Conservation (phyloP, 2,888 invertebrate genomes). For the Allolobophora icterica region DNA sequence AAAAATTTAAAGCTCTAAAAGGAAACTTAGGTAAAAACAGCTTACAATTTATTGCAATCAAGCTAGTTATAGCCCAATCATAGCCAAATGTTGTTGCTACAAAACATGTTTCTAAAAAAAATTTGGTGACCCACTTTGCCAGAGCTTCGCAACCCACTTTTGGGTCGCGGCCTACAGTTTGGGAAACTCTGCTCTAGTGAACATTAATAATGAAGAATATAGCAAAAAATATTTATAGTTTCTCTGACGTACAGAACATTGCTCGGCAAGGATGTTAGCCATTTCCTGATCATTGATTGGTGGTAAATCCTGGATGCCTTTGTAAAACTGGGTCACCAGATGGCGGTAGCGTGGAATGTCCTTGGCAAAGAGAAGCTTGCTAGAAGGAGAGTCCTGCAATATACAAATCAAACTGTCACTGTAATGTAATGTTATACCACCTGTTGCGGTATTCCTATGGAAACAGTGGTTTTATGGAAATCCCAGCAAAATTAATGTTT, state of each 20-base stretch:
- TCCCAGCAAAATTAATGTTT: too few relatives aligned
- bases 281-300: constrained; percentile 95
- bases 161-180: too few relatives aligned
- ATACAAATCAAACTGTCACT: background rate
- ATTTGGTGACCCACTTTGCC: too few relatives aligned
- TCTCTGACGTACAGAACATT: constrained; percentile 75
- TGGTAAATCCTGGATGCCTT: constrained; percentile 68
- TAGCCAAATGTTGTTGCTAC: too few relatives aligned
- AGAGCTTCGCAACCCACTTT: too few relatives aligned
- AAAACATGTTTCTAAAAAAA: too few relatives aligned
- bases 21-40: too few relatives aligned
- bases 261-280: constrained; percentile 97
- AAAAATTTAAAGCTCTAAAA: too few relatives aligned
- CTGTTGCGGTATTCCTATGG: too few relatives aligned
- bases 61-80: too few relatives aligned
- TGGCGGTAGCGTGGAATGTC: constrained; percentile 71
- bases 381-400: constrained; percentile 91
- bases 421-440: background rate
- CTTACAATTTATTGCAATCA: too few relatives aligned
- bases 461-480: too few relatives aligned
- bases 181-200: background rate
- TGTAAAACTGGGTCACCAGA: constrained; percentile 66
- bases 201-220: background rate
- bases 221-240: background rate
- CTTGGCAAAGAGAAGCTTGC: constrained; percentile 97